Evolutionary conservation across 2,797 vertebrate genomes (phyloP).

Genomic region (Rhadinocentrus ornatus): DNA sequence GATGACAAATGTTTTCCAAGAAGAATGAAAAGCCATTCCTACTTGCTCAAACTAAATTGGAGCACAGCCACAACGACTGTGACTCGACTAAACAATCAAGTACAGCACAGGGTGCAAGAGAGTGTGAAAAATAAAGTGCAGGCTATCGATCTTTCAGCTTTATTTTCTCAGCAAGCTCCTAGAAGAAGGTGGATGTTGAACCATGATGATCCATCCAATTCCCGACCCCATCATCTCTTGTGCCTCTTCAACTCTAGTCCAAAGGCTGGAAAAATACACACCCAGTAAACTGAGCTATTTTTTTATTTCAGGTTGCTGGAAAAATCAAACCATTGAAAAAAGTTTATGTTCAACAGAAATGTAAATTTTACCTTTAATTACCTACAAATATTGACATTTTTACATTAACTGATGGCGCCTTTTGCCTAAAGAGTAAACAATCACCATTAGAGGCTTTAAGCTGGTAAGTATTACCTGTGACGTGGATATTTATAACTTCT

Average conservation of each 20-base stretch:
- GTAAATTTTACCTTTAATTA: slow-evolving; percentile 70
- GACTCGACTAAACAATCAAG: not conserved
- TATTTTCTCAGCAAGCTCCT: not conserved
- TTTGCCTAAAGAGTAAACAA: slow-evolving; percentile 71
- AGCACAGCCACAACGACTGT: not conserved
- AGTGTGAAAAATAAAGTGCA: not conserved
- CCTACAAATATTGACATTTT: slow-evolving; percentile 63
- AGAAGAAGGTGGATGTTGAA: not conserved
- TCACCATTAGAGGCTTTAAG: slow-evolving; percentile 77
- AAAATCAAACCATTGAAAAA: not conserved
- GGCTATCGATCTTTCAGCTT: not conserved
- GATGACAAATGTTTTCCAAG: not conserved
- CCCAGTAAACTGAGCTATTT: not conserved
- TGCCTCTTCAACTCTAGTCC: slow-evolving; percentile 17
- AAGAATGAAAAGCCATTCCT: not conserved
- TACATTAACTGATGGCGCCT: slow-evolving; percentile 68
- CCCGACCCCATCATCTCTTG: not conserved
- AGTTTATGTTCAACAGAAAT: slow-evolving; percentile 30
- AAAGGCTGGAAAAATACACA: not conserved
- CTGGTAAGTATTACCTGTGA: slow-evolving; percentile 64
- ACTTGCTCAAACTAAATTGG: not conserved
- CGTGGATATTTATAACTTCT: slow-evolving; percentile 67
- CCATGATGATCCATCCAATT: slow-evolving; percentile 5
- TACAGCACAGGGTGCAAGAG: not conserved
- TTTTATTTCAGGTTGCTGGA: not conserved